phyloP scores from a whole-genome alignment of 1,140 invertebrate genomes.

The Brachionus paranguensis region DNA sequence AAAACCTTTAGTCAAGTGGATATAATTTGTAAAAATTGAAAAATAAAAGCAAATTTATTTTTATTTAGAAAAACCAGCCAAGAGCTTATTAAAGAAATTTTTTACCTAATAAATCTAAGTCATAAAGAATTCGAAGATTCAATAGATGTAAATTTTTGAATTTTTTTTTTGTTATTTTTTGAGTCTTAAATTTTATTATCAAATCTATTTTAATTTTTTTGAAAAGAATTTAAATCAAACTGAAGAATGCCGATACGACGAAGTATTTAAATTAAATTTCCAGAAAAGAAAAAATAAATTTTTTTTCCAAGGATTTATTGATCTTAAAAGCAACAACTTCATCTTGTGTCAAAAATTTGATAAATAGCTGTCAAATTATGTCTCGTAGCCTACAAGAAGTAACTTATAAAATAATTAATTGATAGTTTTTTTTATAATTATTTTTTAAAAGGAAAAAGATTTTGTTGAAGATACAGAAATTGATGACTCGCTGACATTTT shows the following conservation, averaged over 20 bases:
- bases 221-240: not conserved
- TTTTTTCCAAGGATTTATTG: not conserved
- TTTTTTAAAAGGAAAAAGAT: not conserved
- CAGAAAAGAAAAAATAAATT: not conserved
- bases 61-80: not conserved
- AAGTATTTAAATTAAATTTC: not conserved
- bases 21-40: not conserved
- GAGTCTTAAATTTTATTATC: not conserved
- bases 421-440: not conserved
- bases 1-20: not conserved
- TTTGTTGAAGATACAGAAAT: not conserved
- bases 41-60: not conserved
- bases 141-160: not conserved
- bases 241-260: not conserved
- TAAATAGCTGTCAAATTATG: not conserved
- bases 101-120: not conserved
- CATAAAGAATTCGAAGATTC: not conserved
- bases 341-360: not conserved
- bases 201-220: not conserved
- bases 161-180: too few species aligned
- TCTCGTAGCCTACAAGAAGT: not conserved
- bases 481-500: not conserved
- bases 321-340: not conserved
- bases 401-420: not conserved
- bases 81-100: slow-evolving; percentile 1